Percentiles rank a stretch among this genome's conserved stretches.
phyloP scores from a whole-genome alignment of 2,888 invertebrate genomes.

The Tenthredo notha region DNA sequence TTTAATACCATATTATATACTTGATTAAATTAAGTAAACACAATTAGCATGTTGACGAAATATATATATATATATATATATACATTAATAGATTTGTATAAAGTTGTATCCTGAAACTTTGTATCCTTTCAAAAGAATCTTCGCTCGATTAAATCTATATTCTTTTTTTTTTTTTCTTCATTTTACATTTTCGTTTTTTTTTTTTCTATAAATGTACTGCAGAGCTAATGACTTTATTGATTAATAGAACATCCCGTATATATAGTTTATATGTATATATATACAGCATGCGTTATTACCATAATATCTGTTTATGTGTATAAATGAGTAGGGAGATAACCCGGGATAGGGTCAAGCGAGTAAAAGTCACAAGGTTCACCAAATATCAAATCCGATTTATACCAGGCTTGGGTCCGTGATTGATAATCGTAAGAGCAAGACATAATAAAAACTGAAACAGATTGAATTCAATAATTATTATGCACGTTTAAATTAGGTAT shows the following conservation, averaged over 20 bases:
- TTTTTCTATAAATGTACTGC: not conserved
- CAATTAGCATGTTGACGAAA: not conserved
- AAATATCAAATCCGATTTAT: slow-evolving; percentile 68
- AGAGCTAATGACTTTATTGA: slow-evolving; percentile 22
- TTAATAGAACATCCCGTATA: slow-evolving; percentile 58
- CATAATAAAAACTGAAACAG: slow-evolving; percentile 60
- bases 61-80: not conserved
- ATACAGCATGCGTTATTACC: slow-evolving; percentile 62
- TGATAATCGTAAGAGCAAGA: slow-evolving; percentile 60
- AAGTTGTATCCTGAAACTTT: not conserved
- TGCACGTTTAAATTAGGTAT: slow-evolving; percentile 1
- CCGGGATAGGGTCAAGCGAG: slow-evolving; percentile 65
- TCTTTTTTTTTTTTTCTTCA: not conserved
- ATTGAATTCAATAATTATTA: slow-evolving; percentile 38
- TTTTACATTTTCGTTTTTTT: not conserved
- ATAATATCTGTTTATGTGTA: slow-evolving; percentile 74
- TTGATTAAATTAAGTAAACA: not conserved
- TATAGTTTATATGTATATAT: slow-evolving; percentile 53
- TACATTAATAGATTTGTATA: not conserved
- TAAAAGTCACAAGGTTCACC: slow-evolving; percentile 67
- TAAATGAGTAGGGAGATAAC: slow-evolving; percentile 64
- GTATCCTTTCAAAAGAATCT: not conserved
- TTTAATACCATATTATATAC: not conserved
- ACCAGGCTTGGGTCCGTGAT: slow-evolving; percentile 59
- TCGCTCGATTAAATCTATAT: not conserved